Base-by-base conservation (phyloP, 2,888 invertebrate genomes). In the Mimas tiliae region DNA sequence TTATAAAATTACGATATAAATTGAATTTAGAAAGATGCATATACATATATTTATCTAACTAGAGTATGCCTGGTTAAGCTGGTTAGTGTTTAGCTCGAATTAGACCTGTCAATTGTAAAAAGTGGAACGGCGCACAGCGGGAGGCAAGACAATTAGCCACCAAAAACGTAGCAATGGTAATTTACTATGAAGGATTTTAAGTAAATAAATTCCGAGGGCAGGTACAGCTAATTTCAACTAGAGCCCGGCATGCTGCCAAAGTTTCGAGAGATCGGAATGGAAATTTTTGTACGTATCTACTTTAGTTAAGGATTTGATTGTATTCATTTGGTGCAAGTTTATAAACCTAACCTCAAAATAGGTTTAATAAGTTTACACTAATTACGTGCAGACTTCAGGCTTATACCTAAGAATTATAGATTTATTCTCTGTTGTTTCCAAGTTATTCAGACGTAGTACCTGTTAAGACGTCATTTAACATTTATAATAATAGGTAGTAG, bases 91-190 rank as follows among this genome's bases (percentile, higher is more conserved):
- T 55, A 48, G 9, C 16, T 38, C 55, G 19, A 42, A 42, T 42
- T 42, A 58, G 42, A 16, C 55, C 38, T 34, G 55, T 55, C 27
- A 27, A n/a, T 16, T 38, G 42, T 58, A 42, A 42, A 58, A 58
- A 42, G 55, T 55, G n/a, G 34, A 55, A 34, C 55, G 19, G 11
- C 12, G 19, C 58, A 12, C 38, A 19, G 42, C 38, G 58, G 58
- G 42, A 58, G 42, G 42, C 34, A 53, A 53, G 53, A 53, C 58
- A 58, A 58, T 42, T 58, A 58, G 58, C 16, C 58, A 58, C 38
- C 34, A 38, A 34, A 12, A 19, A 42, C 58, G 19, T 6, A 9
- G 42, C 38, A 19, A 42, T 19, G 19, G 58, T 58, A 58, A 58
- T 58, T 58, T 12, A 19, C 58, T 42, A 58, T 19, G 16, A 16